Evolutionary conservation across 2,797 vertebrate genomes (phyloP).

Genomic region (Peromyscus melanophrys): DNA sequence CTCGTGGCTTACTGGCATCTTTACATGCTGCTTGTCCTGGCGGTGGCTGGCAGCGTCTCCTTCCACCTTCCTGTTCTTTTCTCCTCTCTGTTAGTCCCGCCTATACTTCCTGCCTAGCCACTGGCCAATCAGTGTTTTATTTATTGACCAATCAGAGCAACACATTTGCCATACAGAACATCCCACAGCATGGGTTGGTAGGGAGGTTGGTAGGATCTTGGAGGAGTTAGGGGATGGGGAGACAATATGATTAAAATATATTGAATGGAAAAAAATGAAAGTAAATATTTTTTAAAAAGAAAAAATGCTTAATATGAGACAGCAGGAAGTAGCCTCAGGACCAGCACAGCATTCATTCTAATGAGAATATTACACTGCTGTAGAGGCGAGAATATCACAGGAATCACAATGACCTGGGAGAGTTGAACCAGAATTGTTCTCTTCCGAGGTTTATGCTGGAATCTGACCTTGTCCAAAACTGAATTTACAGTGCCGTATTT

Average conservation of each 20-base stretch:
- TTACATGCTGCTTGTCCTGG: too few relatives aligned
- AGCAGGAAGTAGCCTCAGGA: not conserved
- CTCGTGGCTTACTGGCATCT: too few relatives aligned
- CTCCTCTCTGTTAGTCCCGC: too few relatives aligned
- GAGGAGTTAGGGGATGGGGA: too few relatives aligned
- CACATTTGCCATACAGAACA: too few relatives aligned
- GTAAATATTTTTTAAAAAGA: not conserved
- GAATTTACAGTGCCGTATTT: not conserved
- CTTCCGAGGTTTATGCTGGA: not conserved
- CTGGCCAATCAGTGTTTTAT: too few relatives aligned
- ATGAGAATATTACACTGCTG: not conserved
- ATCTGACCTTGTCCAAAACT: not conserved
- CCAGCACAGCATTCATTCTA: fast-evolving
- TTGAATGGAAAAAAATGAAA: not conserved
- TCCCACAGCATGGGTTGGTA: too few relatives aligned
- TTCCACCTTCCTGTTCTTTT: too few relatives aligned
- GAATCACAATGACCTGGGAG: not conserved
- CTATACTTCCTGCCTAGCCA: too few relatives aligned
- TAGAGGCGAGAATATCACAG: not conserved
- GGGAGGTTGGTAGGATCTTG: not conserved
- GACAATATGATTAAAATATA: not conserved
- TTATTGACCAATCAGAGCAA: too few relatives aligned
- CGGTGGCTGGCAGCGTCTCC: too few relatives aligned
- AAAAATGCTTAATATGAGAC: not conserved
- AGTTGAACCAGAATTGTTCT: not conserved